phyloP scores from a whole-genome alignment of 2,888 invertebrate species.

The Epinotia brunnichana region DNA sequence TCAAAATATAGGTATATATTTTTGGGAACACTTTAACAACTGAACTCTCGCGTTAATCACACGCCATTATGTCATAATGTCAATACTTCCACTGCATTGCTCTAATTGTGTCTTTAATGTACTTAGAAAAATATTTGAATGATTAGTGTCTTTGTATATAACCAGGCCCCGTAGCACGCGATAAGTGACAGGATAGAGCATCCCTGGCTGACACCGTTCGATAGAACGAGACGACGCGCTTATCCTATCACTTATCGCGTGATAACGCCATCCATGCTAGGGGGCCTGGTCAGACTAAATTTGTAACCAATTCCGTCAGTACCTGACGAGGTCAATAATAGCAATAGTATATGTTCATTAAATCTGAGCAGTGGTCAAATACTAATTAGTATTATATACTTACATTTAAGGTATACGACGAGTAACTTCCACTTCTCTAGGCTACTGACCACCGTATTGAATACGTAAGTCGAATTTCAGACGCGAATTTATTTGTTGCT shows the following conservation, averaged over 20 bases:
- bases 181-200: no score
- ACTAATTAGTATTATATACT: no score
- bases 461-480: background rate
- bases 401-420: background rate
- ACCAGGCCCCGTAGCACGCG: background rate
- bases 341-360: background rate
- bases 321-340: background rate
- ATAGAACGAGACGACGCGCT: no score
- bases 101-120: background rate
- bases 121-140: background rate
- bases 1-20: background rate
- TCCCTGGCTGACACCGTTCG: no score
- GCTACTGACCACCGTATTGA: background rate
- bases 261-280: no score
- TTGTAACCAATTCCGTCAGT: slow-evolving; percentile 15
- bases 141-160: slow-evolving; percentile 29
- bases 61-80: background rate
- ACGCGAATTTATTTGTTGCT: no score
- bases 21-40: background rate
- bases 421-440: background rate
- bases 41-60: background rate
- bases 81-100: slow-evolving; percentile 4
- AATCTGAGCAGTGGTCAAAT: background rate
- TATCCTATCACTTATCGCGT: no score
- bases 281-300: slow-evolving; percentile 24